These are phyloP conservation scores for Helostoma temminkii DNA, from an alignment of 2,797 vertebrate genomes.

Conservation along the genomic window DNA sequence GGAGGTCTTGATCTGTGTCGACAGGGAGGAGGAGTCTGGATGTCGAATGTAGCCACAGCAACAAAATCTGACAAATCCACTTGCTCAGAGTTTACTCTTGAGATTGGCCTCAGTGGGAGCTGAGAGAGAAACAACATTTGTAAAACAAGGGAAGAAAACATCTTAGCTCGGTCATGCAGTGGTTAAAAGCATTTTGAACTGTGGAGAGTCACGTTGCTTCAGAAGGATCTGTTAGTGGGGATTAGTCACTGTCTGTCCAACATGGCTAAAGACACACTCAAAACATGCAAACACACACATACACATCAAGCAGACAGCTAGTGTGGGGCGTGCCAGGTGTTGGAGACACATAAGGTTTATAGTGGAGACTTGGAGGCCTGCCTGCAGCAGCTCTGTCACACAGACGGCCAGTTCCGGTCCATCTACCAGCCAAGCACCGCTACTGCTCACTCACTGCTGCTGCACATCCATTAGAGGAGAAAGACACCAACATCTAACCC, in stretches of 20 bases:
- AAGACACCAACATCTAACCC: conserved; percentile 29
- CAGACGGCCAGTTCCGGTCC: conserved; percentile 64
- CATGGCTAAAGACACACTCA: conserved; percentile 51
- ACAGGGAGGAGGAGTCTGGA: conserved; percentile 39
- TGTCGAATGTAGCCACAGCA: conserved; percentile 57
- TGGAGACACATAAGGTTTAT: conserved; percentile 70
- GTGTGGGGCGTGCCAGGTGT: conserved; percentile 65
- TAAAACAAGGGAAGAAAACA: conserved; percentile 45
- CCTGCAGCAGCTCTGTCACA: conserved; percentile 71
- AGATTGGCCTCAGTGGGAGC: conserved; percentile 59
- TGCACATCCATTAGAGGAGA: conserved; percentile 66
- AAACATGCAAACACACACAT: conserved; percentile 51
- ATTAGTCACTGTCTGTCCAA: conserved; percentile 63
- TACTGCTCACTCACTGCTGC: conserved; percentile 63
- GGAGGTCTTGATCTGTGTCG: conserved; percentile 49
- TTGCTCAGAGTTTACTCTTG: conserved; percentile 79
- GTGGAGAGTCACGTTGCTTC: conserved; percentile 41
- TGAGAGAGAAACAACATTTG: conserved; percentile 31
- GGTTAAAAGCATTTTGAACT: conserved; percentile 57
- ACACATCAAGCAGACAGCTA: conserved; percentile 53
- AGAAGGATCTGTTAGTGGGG: conserved; percentile 64
- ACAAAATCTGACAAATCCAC: conserved; percentile 50
- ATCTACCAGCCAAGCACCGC: conserved; percentile 71
- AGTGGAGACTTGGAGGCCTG: conserved; percentile 65
- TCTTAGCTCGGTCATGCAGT: conserved; percentile 48